Percentiles rank a stretch among this genome's conserved stretches.
Conservation (phyloP, 2,888 invertebrate species). For the Tortrix viridana region DNA sequence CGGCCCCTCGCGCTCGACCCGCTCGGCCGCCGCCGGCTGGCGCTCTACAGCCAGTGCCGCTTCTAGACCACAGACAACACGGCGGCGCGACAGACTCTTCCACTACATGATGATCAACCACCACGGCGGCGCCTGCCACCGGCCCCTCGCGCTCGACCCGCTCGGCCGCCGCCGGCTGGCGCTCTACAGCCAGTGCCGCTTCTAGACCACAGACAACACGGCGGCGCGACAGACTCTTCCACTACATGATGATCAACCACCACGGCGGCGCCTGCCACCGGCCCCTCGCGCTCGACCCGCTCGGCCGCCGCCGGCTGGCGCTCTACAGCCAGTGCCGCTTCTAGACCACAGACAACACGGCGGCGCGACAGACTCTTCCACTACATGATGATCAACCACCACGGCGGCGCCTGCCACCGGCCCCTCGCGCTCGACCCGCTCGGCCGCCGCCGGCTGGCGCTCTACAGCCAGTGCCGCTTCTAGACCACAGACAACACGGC, state of each 20-base stretch:
- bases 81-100: constrained; percentile 86
- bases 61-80: constrained; percentile 41
- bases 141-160: constrained; percentile 54
- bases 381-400: constrained; percentile 86
- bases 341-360: constrained; percentile 53
- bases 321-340: constrained; percentile 68
- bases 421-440: constrained; percentile 55
- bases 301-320: constrained; percentile 65
- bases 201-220: too few species aligned
- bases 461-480: constrained; percentile 67
- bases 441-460: constrained; percentile 64
- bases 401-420: constrained; percentile 79
- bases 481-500: too few species aligned
- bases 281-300: constrained; percentile 53
- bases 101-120: constrained; percentile 87
- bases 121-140: constrained; percentile 81
- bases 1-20: constrained; percentile 55
- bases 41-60: constrained; percentile 66
- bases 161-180: constrained; percentile 65
- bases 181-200: constrained; percentile 66
- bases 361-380: constrained; percentile 87
- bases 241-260: constrained; percentile 86
- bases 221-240: constrained; percentile 86
- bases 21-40: constrained; percentile 64
- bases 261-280: constrained; percentile 81